Conservation (phyloP, 2,888 invertebrate species). For the Epistrophe grossulariae region DNA sequence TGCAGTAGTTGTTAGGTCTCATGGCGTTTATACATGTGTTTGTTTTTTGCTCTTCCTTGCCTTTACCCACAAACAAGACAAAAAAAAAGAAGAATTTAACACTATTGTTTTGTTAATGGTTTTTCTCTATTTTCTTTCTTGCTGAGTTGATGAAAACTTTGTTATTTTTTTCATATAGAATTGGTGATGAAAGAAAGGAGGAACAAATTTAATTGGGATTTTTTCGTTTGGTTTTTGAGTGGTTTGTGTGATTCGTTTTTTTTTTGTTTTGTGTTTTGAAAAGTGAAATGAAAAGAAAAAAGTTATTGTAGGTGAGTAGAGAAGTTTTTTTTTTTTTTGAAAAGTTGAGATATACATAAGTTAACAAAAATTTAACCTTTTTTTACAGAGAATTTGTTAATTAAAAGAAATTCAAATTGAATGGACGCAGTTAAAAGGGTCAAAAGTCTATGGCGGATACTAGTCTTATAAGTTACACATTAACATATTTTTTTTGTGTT, state of each 20-base stretch:
- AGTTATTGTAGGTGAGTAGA: no score
- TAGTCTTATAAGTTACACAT: constrained; percentile 1
- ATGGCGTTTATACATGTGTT: constrained; percentile 10
- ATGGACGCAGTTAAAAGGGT: constrained; percentile 12
- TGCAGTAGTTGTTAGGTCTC: constrained; percentile 47
- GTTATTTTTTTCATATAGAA: not conserved
- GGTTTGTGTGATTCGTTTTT: constrained; percentile 42
- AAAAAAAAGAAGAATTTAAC: constrained; percentile 29
- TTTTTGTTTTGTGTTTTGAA: constrained; percentile 8
- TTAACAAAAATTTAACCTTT: constrained; percentile 21
- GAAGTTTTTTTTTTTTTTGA: not conserved
- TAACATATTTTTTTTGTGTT: not conserved
- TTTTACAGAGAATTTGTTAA: constrained; percentile 29
- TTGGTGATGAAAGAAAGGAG: constrained; percentile 14
- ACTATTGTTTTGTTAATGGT: constrained; percentile 51
- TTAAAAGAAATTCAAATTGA: constrained; percentile 27
- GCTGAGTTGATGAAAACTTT: not conserved
- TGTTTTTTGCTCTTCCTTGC: constrained; percentile 4
- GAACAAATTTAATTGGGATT: constrained; percentile 70
- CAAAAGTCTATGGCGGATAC: not conserved
- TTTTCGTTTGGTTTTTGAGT: constrained; percentile 54
- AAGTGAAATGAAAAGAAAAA: constrained; percentile 25
- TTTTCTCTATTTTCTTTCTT: constrained; percentile 12
- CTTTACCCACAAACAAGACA: not conserved
- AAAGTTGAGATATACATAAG: not conserved